Base-by-base conservation (phyloP, 2,113 vertebrate genomes). In the Sclerurus mexicanus region DNA sequence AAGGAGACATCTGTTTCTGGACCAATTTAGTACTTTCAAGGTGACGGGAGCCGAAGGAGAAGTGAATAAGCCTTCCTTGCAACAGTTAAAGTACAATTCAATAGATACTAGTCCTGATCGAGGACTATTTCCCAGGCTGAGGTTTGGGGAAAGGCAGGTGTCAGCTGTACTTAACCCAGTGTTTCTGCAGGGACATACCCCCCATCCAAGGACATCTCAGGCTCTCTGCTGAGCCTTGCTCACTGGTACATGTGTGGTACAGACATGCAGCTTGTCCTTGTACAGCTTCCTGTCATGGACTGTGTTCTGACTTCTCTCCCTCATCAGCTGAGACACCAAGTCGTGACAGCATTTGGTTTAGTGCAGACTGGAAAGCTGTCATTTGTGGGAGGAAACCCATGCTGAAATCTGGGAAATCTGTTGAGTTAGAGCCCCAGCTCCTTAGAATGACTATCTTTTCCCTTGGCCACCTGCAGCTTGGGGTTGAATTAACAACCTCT, bases 201-300 rank as follows among this genome's bases (percentile, higher is more conserved):
- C 27, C 53, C 23, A 19, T 7, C 37, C 46, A 22, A 22, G 56
- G 55, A 63, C 22, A 39, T 28, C 14, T 64, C 49, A 18, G n/a
- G 3, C 19, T 22, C 33, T 78, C 44, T 64, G 44, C 30, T 52
- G 55, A 40, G 47, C 50, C 14, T 9, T 46, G 4, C 37, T 63
- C 7, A 6, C 49, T 63, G 60, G 12, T 46, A 17, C 39, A 27
- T 0, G 0, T 14, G 12, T 16, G 23, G 9, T 19, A 28, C 30
- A 47, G 17, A 42, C 27, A 7, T 12, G 6, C 14, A 52, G 4
- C 42, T 64, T 31, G 13, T 53, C 55, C 62, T 37, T 59, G 58
- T 64, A 30, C 23, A 69, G 49, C 23, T 79, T 75, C 44, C 24
- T 14, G 31, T 42, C 39, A 42, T 1, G 2, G 30, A 44, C 7